Percentiles rank a stretch among this genome's conserved stretches.
Evolutionary conservation across 2,797 vertebrate genomes (phyloP).

Genomic region (Vireo griseus): DNA sequence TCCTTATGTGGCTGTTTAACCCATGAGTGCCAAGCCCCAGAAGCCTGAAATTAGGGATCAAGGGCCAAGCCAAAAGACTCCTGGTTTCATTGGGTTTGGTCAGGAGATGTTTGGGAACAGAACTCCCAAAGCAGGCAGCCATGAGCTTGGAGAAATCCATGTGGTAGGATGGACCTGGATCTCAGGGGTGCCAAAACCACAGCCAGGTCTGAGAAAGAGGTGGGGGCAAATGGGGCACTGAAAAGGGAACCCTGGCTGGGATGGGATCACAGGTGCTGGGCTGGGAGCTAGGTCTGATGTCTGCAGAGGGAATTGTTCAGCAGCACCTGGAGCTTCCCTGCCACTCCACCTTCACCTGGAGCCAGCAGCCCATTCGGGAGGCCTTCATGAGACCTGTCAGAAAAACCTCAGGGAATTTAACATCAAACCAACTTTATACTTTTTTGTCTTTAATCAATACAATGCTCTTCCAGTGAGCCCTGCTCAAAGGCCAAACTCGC

Average conservation of each 20-base stretch:
- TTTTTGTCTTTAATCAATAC: not conserved
- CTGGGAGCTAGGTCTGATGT: not conserved
- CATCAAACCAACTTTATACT: not conserved
- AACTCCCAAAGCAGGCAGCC: not conserved
- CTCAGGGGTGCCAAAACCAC: not conserved
- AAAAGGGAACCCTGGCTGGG: fast-evolving
- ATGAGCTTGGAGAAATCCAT: fast-evolving
- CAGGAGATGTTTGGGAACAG: not conserved
- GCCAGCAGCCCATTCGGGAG: fast-evolving
- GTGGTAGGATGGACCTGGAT: not conserved
- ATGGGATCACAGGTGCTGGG: fast-evolving
- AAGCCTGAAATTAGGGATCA: not conserved
- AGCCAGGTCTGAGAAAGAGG: fast-evolving
- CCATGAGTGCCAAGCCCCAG: not conserved
- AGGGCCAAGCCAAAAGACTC: not conserved
- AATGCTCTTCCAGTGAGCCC: not conserved
- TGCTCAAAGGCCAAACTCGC: not conserved
- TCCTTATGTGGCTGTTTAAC: not conserved
- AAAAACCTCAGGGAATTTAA: fast-evolving
- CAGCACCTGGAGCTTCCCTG: fast-evolving
- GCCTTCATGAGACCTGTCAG: fast-evolving
- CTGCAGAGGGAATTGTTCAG: not conserved
- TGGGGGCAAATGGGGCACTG: fast-evolving
- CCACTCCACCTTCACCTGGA: fast-evolving
- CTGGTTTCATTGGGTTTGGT: not conserved